Conservation (phyloP, 2,113 vertebrate genomes). For the Acanthisitta chloris region DNA sequence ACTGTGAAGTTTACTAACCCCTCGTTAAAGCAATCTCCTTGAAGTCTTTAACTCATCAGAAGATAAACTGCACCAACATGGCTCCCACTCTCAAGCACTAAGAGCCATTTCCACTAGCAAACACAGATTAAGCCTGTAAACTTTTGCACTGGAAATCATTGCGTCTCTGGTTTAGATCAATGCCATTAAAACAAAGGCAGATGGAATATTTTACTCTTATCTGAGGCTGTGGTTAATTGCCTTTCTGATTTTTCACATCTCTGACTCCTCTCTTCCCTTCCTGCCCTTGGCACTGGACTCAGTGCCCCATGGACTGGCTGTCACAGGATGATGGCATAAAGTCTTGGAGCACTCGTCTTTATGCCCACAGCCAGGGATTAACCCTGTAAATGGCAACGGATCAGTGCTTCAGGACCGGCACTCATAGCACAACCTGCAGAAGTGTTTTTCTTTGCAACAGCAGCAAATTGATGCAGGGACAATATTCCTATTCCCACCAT, state of each 20-base stretch:
- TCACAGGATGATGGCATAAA: not conserved
- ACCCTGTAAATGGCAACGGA: not conserved
- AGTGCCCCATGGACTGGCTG: not conserved
- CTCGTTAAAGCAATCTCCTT: conserved; percentile 65
- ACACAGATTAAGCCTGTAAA: not conserved
- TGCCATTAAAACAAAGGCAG: conserved; percentile 20
- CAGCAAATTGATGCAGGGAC: not conserved
- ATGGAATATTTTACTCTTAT: not conserved
- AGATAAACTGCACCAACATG: conserved; percentile 13
- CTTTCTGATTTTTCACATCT: not conserved
- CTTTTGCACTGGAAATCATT: not conserved
- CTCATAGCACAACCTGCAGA: not conserved
- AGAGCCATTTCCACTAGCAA: not conserved
- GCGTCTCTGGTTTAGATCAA: not conserved
- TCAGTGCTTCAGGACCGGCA: not conserved
- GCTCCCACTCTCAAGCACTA: not conserved
- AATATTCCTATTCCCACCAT: not conserved
- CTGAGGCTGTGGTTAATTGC: conserved; percentile 10
- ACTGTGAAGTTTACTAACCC: conserved; percentile 67
- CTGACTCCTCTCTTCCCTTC: not conserved
- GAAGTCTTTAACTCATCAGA: conserved; percentile 34
- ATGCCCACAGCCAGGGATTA: not conserved
- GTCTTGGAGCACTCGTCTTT: rapidly evolving
- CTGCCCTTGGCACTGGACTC: not conserved
- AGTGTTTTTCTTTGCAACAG: not conserved